phyloP scores from a whole-genome alignment of 2,113 vertebrate genomes.

The Conger conger region DNA sequence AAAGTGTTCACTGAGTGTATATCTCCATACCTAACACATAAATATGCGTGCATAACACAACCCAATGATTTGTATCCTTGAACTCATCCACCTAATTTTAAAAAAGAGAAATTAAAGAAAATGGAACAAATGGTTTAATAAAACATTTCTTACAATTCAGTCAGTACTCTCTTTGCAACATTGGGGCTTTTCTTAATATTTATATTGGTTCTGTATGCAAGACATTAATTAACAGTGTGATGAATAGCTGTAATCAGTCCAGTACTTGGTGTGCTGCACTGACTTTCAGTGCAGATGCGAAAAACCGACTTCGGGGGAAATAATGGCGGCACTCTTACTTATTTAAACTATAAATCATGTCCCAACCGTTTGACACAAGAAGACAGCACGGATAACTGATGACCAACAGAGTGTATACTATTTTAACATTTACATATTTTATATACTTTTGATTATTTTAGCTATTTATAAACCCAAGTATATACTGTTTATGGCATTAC shows the following conservation, averaged over 20 bases:
- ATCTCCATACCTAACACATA: too few relatives aligned
- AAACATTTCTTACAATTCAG: neutral
- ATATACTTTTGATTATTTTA: neutral
- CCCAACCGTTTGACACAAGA: slow-evolving; percentile 16
- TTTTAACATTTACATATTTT: neutral
- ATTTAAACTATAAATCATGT: slow-evolving; percentile 29
- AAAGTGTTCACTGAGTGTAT: too few relatives aligned
- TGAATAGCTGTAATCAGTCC: slow-evolving; percentile 51
- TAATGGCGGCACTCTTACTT: slow-evolving; percentile 47
- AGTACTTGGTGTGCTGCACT: slow-evolving; percentile 41
- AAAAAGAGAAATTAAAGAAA: neutral
- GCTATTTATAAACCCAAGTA: neutral
- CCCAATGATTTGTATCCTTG: too few relatives aligned
- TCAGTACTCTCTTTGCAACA: neutral
- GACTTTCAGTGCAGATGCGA: slow-evolving; percentile 55
- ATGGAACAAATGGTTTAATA: neutral
- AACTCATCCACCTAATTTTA: too few relatives aligned
- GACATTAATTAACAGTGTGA: slow-evolving; percentile 53
- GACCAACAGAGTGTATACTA: neutral
- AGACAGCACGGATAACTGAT: slow-evolving; percentile 9
- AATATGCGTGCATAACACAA: too few relatives aligned
- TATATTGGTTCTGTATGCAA: slow-evolving; percentile 41
- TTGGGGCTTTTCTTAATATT: neutral
- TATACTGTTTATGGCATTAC: neutral
- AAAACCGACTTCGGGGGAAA: slow-evolving; percentile 35